A percentile compares a stretch with the other conserved stretches of the same genome.
Evolutionary conservation across 2,888 invertebrate genomes (phyloP).

Genomic region (Watsonalla binaria): DNA sequence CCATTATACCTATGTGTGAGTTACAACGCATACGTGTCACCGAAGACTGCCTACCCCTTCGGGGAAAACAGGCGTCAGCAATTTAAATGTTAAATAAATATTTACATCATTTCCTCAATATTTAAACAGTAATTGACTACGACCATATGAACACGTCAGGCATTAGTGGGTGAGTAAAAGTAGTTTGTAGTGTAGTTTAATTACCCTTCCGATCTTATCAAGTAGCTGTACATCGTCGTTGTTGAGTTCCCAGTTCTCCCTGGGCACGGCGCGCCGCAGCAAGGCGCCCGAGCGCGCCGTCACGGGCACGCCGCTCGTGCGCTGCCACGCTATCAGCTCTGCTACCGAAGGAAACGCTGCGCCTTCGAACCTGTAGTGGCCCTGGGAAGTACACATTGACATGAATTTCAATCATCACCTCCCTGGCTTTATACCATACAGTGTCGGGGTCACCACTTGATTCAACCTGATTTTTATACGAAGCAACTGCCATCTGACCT

Average conservation of each 20-base stretch:
- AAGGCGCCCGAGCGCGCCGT: slow-evolving; percentile 96
- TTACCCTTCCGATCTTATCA: slow-evolving; percentile 96
- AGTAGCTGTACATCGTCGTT: slow-evolving; percentile 95
- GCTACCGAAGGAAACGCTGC: slow-evolving; percentile 95
- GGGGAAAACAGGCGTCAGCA: too few species aligned
- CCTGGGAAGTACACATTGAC: slow-evolving; percentile 71
- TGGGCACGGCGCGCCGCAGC: slow-evolving; percentile 88
- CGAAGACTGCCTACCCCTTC: too few species aligned
- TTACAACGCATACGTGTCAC: not conserved
- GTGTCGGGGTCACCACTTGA: too few species aligned
- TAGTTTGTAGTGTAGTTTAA: slow-evolving; percentile 18
- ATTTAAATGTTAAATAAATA: too few species aligned
- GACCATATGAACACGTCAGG: too few species aligned
- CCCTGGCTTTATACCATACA: too few species aligned
- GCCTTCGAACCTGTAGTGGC: slow-evolving; percentile 95
- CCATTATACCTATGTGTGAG: not conserved
- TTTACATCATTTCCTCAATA: too few species aligned
- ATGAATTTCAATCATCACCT: not conserved
- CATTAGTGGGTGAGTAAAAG: too few species aligned
- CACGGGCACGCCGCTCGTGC: slow-evolving; percentile 90
- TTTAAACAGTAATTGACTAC: too few species aligned
- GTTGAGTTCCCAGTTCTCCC: slow-evolving; percentile 97
- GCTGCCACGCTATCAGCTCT: slow-evolving; percentile 94
- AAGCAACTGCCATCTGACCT: too few species aligned
- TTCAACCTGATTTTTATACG: too few species aligned